These are phyloP conservation scores for Phyllotis vaccarum DNA, from an alignment of 2,797 vertebrate species.

Conservation along the genomic window DNA sequence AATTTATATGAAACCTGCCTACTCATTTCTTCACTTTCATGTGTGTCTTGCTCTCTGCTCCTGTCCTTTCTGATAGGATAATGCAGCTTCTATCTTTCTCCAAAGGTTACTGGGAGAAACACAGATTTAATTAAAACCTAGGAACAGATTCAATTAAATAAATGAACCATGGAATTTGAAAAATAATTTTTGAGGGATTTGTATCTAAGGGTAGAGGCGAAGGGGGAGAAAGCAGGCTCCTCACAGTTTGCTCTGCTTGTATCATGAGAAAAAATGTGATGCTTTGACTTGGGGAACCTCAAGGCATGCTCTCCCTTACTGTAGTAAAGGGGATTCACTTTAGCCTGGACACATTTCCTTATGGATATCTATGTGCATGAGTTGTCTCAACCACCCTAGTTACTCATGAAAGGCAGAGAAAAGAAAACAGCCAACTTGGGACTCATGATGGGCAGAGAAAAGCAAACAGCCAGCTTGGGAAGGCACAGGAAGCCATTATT, in stretches of 20 bases:
- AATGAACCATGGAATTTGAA: slow-evolving; percentile 73
- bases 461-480: not conserved
- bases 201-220: slow-evolving; percentile 39
- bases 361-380: not conserved
- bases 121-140: slow-evolving; percentile 81
- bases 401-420: not conserved
- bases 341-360: not conserved
- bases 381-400: not conserved
- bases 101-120: slow-evolving; percentile 69
- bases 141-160: slow-evolving; percentile 76
- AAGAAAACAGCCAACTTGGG: too few relatives aligned
- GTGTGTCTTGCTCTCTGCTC: slow-evolving; percentile 36
- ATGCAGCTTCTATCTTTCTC: slow-evolving; percentile 38
- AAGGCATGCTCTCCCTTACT: not conserved
- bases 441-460: not conserved
- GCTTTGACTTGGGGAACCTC: not conserved
- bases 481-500: not conserved
- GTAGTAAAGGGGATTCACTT: not conserved
- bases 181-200: slow-evolving; percentile 73
- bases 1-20: slow-evolving; percentile 86
- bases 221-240: not conserved
- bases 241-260: not conserved
- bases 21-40: slow-evolving; percentile 56
- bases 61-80: slow-evolving; percentile 21
- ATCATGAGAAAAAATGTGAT: not conserved